A percentile compares a stretch with the other conserved stretches of the same genome.
Evolutionary conservation across 1,140 invertebrate genomes (phyloP).

Genomic region (Drosophila kurseongensis): DNA sequence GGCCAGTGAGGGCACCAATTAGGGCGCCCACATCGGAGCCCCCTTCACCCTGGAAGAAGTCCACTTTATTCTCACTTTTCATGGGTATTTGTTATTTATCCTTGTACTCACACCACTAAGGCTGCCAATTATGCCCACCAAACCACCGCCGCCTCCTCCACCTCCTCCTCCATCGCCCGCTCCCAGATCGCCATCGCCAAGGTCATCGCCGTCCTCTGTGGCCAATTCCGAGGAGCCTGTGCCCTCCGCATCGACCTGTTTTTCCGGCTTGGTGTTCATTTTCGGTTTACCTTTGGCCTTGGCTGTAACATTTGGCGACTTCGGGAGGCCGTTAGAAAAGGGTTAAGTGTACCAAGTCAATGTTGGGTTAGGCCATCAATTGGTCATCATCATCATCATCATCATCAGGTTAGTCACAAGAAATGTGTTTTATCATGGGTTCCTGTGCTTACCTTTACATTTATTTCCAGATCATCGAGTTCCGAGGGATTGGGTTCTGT

Average conservation of each 20-base stretch:
- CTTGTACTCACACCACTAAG: slow-evolving; percentile 85
- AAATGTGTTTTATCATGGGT: not conserved
- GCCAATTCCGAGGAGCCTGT: slow-evolving; percentile 38
- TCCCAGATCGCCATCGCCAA: slow-evolving; percentile 56
- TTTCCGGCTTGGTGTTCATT: slow-evolving; percentile 33
- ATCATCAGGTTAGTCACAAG: slow-evolving; percentile 51
- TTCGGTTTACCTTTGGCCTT: slow-evolving; percentile 25
- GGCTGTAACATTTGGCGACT: slow-evolving; percentile 67
- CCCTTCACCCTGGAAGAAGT: slow-evolving; percentile 67
- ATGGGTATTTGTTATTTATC: not conserved
- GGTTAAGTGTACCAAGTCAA: slow-evolving; percentile 36
- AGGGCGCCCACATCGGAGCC: slow-evolving; percentile 84
- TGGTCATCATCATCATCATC: not conserved
- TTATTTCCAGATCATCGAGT: slow-evolving; percentile 23
- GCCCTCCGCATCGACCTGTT: slow-evolving; percentile 2
- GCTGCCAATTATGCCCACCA: slow-evolving; percentile 85
- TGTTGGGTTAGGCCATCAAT: slow-evolving; percentile 24
- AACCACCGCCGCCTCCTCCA: slow-evolving; percentile 68
- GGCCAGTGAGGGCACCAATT: slow-evolving; percentile 84
- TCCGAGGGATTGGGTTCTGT: slow-evolving; percentile 3
- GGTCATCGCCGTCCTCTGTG: slow-evolving; percentile 16
- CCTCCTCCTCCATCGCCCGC: slow-evolving; percentile 68
- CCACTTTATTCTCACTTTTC: not conserved
- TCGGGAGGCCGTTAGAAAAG: slow-evolving; percentile 40
- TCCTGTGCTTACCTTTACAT: slow-evolving; percentile 40